Conservation (phyloP, 2,888 invertebrate genomes). For the Agriotes lineatus region DNA sequence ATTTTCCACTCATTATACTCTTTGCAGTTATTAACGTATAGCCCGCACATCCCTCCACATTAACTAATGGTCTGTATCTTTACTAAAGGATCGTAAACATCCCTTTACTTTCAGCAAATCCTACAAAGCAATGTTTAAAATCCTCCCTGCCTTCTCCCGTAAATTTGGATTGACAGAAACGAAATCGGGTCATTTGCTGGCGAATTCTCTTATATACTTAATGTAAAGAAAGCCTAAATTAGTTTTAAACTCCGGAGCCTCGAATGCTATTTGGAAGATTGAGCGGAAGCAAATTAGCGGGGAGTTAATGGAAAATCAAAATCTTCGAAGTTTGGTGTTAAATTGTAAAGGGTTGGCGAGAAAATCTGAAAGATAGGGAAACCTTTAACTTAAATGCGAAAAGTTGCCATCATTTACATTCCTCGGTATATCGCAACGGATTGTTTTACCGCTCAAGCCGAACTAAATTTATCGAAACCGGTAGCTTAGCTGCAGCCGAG, state of each 20-base stretch:
- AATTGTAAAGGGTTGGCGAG: conserved; percentile 13
- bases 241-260: conserved; percentile 14
- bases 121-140: no score
- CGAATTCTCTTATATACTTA: conserved; percentile 5
- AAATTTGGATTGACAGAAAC: not conserved
- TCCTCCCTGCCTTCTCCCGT: no score
- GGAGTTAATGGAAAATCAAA: conserved; percentile 20
- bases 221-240: conserved; percentile 11
- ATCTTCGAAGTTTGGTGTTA: conserved; percentile 21
- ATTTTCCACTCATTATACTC: no score
- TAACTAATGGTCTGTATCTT: no score
- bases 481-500: no score
- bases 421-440: not conserved
- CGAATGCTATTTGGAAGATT: conserved; percentile 15
- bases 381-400: conserved; percentile 14
- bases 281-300: conserved; percentile 10
- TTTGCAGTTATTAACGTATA: no score
- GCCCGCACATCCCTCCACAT: no score
- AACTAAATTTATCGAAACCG: no score
- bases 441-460: no score
- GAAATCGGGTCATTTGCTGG: conserved; percentile 5
- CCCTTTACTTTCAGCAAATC: no score
- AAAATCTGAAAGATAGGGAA: conserved; percentile 5
- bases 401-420: conserved; percentile 5
- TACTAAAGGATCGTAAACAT: no score